Percentiles rank a stretch among this genome's conserved stretches.
These are phyloP conservation scores for Prosapia bicincta DNA, from an alignment of 2,888 invertebrate genomes.

Conservation along the genomic window DNA sequence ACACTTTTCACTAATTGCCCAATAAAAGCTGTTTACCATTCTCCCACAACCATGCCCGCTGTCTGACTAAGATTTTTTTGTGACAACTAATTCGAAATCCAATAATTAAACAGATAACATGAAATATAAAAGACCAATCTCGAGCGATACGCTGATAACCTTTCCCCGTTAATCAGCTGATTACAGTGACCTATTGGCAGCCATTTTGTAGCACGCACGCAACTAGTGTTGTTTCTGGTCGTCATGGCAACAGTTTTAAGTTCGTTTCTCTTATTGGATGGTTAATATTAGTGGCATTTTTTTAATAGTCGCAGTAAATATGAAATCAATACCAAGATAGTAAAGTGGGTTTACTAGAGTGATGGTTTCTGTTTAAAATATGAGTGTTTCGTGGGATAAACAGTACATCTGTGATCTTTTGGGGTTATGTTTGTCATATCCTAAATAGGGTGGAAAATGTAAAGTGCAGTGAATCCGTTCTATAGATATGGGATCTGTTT, in stretches of 20 bases:
- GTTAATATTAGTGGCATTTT: background rate
- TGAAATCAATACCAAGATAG: background rate
- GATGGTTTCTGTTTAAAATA: too few species aligned
- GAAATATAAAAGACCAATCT: background rate
- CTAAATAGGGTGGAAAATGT: too few species aligned
- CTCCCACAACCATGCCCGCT: background rate
- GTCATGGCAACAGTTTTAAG: constrained; percentile 7
- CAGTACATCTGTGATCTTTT: too few species aligned
- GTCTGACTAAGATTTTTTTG: background rate
- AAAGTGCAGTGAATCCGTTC: too few species aligned
- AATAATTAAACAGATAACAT: background rate
- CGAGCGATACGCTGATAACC: constrained; percentile 10
- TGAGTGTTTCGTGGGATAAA: too few species aligned
- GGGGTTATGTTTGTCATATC: too few species aligned
- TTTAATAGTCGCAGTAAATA: background rate
- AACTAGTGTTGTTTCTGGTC: constrained; percentile 24
- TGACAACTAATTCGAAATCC: background rate
- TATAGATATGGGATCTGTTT: too few species aligned
- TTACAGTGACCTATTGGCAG: constrained; percentile 10
- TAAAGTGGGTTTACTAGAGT: background rate
- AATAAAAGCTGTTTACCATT: background rate
- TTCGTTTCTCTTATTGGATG: constrained; percentile 12
- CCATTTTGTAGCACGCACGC: constrained; percentile 26
- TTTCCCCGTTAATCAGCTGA: constrained; percentile 9
- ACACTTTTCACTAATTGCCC: background rate